These are phyloP conservation scores for mouse (Mus musculus) DNA, from an alignment of 2,113 vertebrate species.

Conservation along the genomic window GRCm39 chr1:56711001-56711500, in stretches of 20 bases:
- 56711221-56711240: background rate
- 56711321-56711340: background rate
- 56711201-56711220: background rate
- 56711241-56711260: background rate
- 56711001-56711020: background rate
- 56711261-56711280: background rate
- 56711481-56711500: background rate
- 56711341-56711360: background rate
- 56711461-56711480: background rate
- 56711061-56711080: background rate
- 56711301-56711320: background rate
- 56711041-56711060: background rate
- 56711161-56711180: background rate
- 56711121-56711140: background rate
- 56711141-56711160: background rate
- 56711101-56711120: background rate
- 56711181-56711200: background rate
- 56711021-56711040: background rate
- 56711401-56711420: background rate
- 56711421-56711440: background rate
- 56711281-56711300: background rate
- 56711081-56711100: background rate
- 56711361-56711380: background rate
- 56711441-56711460: background rate
- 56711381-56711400: background rate